A percentile compares a stretch with the other conserved stretches of the same genome.
Conservation (phyloP, 2,797 vertebrate species). For the Eremophila alpestris region DNA sequence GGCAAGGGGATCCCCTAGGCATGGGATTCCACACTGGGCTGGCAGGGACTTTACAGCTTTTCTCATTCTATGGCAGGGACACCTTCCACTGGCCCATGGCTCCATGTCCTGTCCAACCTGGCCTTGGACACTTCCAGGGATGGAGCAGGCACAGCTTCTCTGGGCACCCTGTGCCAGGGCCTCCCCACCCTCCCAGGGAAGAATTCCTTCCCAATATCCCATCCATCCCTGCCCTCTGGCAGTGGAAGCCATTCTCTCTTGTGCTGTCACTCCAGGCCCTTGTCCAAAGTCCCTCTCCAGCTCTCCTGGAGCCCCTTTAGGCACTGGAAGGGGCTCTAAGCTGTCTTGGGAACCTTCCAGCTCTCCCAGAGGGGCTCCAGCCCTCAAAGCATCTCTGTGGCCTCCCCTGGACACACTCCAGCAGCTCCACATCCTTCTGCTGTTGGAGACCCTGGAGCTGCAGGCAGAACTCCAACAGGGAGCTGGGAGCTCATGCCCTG, state of each 20-base stretch:
- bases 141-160: not conserved
- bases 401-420: not conserved
- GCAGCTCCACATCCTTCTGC: not conserved
- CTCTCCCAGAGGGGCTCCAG: not conserved
- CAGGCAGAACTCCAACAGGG: not conserved
- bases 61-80: not conserved
- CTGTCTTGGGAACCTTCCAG: not conserved
- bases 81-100: accelerated
- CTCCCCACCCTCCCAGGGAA: accelerated
- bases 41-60: not conserved
- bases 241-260: not conserved
- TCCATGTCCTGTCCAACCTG: accelerated
- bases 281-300: not conserved
- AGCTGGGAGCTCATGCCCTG: not conserved
- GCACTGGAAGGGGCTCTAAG: not conserved
- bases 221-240: accelerated
- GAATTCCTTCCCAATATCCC: not conserved
- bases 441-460: not conserved
- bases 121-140: not conserved
- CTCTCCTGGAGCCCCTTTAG: not conserved
- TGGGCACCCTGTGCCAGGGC: not conserved
- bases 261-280: not conserved
- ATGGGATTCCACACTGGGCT: not conserved
- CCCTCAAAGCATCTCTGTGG: not conserved
- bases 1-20: not conserved